phyloP scores from a whole-genome alignment of 2,888 invertebrate species.

The Anarsia innoxiella region DNA sequence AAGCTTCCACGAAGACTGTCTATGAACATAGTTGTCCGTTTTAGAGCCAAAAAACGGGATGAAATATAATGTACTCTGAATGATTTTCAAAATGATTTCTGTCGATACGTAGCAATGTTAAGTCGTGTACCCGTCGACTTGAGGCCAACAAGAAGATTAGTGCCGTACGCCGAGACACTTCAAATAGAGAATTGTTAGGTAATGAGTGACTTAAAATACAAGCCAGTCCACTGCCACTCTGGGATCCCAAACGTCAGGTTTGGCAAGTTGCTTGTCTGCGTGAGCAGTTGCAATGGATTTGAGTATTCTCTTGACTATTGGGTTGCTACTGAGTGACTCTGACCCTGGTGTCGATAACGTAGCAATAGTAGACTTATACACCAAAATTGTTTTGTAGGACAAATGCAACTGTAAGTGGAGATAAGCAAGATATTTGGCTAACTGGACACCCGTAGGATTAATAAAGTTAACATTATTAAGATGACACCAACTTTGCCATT shows the following conservation, averaged over 20 bases:
- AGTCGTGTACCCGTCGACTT: not conserved
- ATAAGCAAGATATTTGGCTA: slow-evolving; percentile 2
- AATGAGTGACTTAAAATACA: not conserved
- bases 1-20: slow-evolving; percentile 3
- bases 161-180: not conserved
- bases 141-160: not conserved
- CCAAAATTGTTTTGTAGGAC: slow-evolving; percentile 6
- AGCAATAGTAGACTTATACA: slow-evolving; percentile 2
- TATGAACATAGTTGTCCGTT: slow-evolving; percentile 3
- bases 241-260: not conserved
- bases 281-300: not conserved
- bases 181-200: not conserved
- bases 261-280: not conserved
- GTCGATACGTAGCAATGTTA: not conserved
- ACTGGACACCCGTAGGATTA: slow-evolving; percentile 8
- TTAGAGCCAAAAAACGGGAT: slow-evolving; percentile 4
- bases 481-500: slow-evolving; percentile 14
- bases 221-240: not conserved
- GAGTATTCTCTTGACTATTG: not conserved
- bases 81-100: not conserved
- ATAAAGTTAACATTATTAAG: slow-evolving; percentile 12
- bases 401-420: slow-evolving; percentile 7
- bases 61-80: not conserved
- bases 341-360: not conserved
- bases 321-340: not conserved